Evolutionary conservation across 2,888 invertebrate genomes (phyloP), one percentile per base, ranked within the genome.

Genomic region (Helicoverpa assulta): DNA sequence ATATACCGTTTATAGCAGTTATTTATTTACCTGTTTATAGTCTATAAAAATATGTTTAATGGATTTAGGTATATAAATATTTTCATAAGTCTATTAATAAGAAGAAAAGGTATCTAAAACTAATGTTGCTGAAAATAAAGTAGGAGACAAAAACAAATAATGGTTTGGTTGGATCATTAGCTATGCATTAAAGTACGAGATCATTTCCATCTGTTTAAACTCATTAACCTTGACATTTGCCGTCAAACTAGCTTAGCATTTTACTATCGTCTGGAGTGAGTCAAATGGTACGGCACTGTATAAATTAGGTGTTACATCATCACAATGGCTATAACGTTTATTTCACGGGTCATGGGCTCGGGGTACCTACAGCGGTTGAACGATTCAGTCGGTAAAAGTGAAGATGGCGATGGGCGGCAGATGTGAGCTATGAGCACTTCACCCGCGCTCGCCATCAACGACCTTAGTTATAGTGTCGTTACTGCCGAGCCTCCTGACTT

Each of bases 341-440:
- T 58, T 76, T 76, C 54, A 62, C 52, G 8, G n/a, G 7, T 57
- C n/a, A 26, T 19, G 6, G 50, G 26, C 19, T 50, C 0, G 33
- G 19, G 52, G 59, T 50, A 59, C 74, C 58, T 47, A 66, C 14
- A 47, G 53, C 58, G 58, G 52, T 56, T 57, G 12, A 43, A n/a
- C 33, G 51, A 26, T 63, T 54, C 29, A 57, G 51, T 59, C 68
- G 61, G 53, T 58, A 57, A 26, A 0, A 47, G 18, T 16, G 6
- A 14, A n/a, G 40, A 12, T 5, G 21, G 26, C 18, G 43, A 63
- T 52, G 19, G 68, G 70, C 51, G 52, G 52, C 80, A 80, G 74
- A 67, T 80, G 80, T 75, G 73, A 74, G 63, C 68, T 68, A 78
- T 73, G 19, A 53, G 65, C 67, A 67, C 71, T 73, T 63, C 52